These are phyloP conservation scores for Sialia sialis DNA, from an alignment of 2,113 vertebrate species.

Conservation along the genomic window DNA sequence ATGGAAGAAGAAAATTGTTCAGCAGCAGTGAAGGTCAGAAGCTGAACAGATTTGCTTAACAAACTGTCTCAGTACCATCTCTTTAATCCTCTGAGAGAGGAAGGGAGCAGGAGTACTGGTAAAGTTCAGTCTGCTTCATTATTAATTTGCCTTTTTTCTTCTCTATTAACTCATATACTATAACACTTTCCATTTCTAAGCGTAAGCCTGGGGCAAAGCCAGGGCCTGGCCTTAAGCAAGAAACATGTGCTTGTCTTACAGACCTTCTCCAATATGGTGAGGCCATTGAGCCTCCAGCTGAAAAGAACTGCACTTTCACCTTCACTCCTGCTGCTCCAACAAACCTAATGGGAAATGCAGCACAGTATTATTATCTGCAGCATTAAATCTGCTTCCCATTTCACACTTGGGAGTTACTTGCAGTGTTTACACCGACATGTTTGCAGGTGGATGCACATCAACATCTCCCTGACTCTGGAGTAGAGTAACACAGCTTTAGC, in stretches of 20 bases:
- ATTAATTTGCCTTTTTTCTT: slow-evolving; percentile 31
- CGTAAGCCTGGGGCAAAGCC: background rate
- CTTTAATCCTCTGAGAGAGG: slow-evolving; percentile 28
- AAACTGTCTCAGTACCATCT: background rate
- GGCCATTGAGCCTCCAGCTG: background rate
- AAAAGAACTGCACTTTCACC: background rate
- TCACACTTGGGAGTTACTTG: background rate
- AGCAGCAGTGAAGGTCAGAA: background rate
- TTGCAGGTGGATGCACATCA: background rate
- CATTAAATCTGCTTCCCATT: background rate
- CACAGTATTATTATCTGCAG: background rate
- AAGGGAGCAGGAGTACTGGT: background rate
- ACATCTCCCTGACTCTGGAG: background rate
- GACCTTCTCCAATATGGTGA: background rate
- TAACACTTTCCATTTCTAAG: background rate
- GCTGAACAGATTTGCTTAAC: slow-evolving; percentile 22
- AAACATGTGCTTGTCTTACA: background rate
- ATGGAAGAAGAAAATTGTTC: background rate
- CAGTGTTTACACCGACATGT: background rate
- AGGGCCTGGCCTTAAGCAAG: background rate
- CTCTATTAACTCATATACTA: background rate
- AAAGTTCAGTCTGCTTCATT: slow-evolving; percentile 39
- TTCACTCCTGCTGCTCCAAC: background rate
- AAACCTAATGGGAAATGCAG: background rate
- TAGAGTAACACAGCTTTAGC: rapidly evolving